Conservation (phyloP, 2,888 invertebrate genomes). For the Leptinotarsa juncta region DNA sequence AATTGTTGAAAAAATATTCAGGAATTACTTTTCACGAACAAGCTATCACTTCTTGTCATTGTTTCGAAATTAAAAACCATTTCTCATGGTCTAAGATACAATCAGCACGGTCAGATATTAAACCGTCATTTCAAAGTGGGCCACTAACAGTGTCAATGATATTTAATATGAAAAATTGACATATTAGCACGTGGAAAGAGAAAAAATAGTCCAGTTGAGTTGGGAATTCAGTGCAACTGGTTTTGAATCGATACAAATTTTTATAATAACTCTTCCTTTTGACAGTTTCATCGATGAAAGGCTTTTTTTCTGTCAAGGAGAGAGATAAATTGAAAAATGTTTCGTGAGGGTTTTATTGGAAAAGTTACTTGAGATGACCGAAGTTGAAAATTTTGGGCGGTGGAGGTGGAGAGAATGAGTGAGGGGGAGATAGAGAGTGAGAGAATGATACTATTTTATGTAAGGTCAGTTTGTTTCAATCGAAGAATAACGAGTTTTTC, state of each 20-base stretch:
- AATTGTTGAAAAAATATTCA: not conserved
- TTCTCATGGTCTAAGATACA: constrained; percentile 12
- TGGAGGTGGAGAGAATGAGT: too few species aligned
- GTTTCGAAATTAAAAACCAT: constrained; percentile 14
- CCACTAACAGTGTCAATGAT: not conserved
- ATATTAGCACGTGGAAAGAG: not conserved
- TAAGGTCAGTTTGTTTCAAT: too few species aligned
- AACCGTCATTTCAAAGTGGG: not conserved
- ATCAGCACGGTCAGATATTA: constrained; percentile 10
- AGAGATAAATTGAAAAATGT: too few species aligned
- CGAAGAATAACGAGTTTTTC: too few species aligned
- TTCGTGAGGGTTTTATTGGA: too few species aligned
- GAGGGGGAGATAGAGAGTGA: too few species aligned
- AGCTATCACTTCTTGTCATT: constrained; percentile 13
- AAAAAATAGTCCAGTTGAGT: not conserved
- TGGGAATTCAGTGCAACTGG: not conserved
- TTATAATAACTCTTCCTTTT: too few species aligned
- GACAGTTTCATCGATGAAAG: too few species aligned
- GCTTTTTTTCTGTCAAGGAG: too few species aligned
- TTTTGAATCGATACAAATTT: not conserved
- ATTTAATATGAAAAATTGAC: constrained; percentile 2
- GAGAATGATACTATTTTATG: too few species aligned
- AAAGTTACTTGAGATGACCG: too few species aligned
- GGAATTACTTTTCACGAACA: constrained; percentile 14
- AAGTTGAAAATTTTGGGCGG: too few species aligned